Conservation (phyloP, 37 sponge, comb jelly and placozoan genomes). For the Hexactinellida sp. region DNA sequence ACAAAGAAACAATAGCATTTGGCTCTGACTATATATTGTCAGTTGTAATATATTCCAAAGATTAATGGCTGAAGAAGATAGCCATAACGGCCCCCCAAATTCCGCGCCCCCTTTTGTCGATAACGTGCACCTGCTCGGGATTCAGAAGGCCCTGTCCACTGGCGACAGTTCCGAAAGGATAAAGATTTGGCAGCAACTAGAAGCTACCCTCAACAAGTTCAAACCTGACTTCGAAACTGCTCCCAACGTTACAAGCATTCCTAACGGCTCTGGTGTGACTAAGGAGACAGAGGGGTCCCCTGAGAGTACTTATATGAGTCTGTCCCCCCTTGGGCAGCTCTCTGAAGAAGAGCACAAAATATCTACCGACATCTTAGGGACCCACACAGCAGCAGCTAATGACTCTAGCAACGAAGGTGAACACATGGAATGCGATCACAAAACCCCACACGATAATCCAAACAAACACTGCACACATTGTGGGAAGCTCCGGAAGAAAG, state of each 20-base stretch:
- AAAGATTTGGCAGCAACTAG: neutral
- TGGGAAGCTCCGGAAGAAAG: neutral
- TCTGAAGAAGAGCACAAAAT: neutral
- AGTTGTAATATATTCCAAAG: too few relatives aligned
- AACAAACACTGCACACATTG: neutral
- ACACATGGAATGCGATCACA: neutral
- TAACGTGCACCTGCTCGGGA: neutral
- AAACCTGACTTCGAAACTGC: neutral
- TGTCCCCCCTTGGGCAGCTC: neutral
- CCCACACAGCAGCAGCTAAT: too few relatives aligned
- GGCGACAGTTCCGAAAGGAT: neutral
- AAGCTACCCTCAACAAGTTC: neutral
- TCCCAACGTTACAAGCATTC: neutral
- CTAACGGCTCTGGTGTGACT: neutral
- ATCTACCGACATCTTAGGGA: neutral
- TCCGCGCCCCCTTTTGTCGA: neutral
- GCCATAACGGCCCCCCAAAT: too few relatives aligned
- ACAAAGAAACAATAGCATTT: too few relatives aligned
- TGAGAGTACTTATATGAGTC: neutral
- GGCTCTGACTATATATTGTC: too few relatives aligned
- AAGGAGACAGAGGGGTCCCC: too few relatives aligned
- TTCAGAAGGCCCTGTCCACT: neutral
- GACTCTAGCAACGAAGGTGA: neutral
- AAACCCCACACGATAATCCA: too few relatives aligned
- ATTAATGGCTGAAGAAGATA: too few relatives aligned